Percentiles rank a stretch among this genome's conserved stretches.
Conservation (phyloP, 1,140 invertebrate species). For the Lasaia peninsularis region DNA sequence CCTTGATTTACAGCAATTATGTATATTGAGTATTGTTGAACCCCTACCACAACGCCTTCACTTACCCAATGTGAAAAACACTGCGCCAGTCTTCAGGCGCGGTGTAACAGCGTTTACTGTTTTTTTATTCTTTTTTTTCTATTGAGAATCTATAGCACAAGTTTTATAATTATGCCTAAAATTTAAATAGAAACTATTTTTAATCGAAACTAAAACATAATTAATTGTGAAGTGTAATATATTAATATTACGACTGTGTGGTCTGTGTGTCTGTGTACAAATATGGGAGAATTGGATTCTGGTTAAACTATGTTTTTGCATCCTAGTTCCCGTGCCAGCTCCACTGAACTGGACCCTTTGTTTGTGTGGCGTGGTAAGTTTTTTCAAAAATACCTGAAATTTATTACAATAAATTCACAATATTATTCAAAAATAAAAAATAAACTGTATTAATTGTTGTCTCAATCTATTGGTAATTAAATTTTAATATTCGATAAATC, state of each 20-base stretch:
- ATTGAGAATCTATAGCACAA: background rate
- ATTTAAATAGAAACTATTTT: too few species aligned
- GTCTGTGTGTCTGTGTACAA: constrained; percentile 32
- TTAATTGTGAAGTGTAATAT: background rate
- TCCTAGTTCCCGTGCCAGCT: constrained; percentile 59
- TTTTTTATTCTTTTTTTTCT: constrained; percentile 20
- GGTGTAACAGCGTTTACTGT: constrained; percentile 28
- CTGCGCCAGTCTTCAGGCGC: constrained; percentile 46
- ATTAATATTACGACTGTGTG: constrained; percentile 4
- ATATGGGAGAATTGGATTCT: constrained; percentile 65
- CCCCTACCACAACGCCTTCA: constrained; percentile 36
- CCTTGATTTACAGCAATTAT: constrained; percentile 17
- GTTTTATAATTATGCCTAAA: background rate
- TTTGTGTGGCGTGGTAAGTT: constrained; percentile 66
- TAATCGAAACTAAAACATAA: background rate
- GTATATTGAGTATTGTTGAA: constrained; percentile 21
- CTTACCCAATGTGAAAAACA: constrained; percentile 27
- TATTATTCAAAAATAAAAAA: too few species aligned
- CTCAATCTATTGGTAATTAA: too few species aligned
- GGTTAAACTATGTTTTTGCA: constrained; percentile 72
- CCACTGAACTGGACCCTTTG: constrained; percentile 59
- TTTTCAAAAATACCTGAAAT: background rate
- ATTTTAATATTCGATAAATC: too few species aligned
- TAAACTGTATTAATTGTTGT: too few species aligned
- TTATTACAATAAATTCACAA: background rate